These are phyloP conservation scores for Entomyzon cyanotis DNA, from an alignment of 2,113 vertebrate species.

Conservation along the genomic window DNA sequence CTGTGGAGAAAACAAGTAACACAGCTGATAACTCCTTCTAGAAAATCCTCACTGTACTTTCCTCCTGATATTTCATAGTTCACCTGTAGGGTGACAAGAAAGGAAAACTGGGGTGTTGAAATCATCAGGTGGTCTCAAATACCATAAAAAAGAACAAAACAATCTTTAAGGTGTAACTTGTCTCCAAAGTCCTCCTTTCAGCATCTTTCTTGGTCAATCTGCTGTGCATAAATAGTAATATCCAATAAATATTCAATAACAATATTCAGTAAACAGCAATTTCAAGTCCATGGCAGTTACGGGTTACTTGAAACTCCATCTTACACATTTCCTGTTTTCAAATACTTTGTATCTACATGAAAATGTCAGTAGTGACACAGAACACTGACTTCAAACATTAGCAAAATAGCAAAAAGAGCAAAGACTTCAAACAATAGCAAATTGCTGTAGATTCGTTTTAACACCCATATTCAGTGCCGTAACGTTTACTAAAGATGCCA, in stretches of 20 bases:
- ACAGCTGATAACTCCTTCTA: background rate
- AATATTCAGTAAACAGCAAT: background rate
- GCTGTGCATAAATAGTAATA: background rate
- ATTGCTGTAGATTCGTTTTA: background rate
- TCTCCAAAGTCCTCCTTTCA: background rate
- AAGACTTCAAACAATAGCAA: background rate
- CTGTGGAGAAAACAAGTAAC: background rate
- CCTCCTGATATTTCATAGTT: background rate
- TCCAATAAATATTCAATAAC: background rate
- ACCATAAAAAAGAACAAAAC: background rate
- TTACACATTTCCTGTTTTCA: background rate
- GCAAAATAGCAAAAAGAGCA: background rate
- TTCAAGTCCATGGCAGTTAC: background rate
- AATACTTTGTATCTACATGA: background rate
- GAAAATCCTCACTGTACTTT: background rate
- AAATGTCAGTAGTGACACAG: background rate
- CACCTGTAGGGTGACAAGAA: background rate
- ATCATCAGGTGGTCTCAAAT: background rate
- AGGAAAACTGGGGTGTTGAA: background rate
- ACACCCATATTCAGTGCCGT: background rate
- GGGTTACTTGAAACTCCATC: background rate
- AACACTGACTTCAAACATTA: background rate
- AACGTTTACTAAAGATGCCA: background rate
- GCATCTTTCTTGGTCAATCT: background rate
- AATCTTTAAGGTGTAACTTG: background rate